Conservation (phyloP, 2,797 vertebrate species). For the Helicolenus hilgendorfi region DNA sequence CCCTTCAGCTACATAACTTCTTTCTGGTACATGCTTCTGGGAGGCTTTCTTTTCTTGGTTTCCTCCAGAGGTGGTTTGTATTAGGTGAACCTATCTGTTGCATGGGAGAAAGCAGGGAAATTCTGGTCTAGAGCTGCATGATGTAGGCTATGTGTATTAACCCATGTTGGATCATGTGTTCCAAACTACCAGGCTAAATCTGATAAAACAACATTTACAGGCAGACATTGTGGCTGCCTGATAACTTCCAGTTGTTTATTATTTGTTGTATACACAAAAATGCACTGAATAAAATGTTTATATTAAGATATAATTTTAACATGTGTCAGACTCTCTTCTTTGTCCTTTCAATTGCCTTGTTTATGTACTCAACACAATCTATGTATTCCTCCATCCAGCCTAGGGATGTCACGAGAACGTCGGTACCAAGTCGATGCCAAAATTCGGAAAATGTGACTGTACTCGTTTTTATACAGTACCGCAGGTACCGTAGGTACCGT, state of each 20-base stretch:
- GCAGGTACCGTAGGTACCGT: too few species aligned
- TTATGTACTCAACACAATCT: not conserved
- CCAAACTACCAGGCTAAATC: conserved; percentile 93
- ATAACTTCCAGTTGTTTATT: conserved; percentile 96
- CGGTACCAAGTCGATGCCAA: too few species aligned
- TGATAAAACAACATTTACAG: conserved; percentile 91
- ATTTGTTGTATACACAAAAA: conserved; percentile 99
- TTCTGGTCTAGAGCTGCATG: conserved; percentile 99
- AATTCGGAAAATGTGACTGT: too few species aligned
- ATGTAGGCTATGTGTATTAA: conserved; percentile 98
- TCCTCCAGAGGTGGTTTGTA: conserved; percentile 89
- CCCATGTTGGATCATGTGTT: conserved; percentile 96
- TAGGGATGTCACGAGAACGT: too few species aligned
- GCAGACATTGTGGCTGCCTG: conserved; percentile 90
- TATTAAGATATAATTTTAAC: conserved; percentile 97
- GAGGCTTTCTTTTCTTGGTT: conserved; percentile 92
- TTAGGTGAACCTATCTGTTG: conserved; percentile 97
- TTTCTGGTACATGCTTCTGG: conserved; percentile 92
- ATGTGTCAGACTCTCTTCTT: conserved; percentile 82
- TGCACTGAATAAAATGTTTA: conserved; percentile 99
- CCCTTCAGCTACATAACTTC: conserved; percentile 91
- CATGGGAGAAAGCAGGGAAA: conserved; percentile 97
- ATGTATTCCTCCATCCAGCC: not conserved
- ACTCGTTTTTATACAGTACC: too few species aligned
- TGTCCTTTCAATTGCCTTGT: conserved; percentile 12